Evolutionary conservation across 2,888 invertebrate genomes (phyloP), one percentile per base, ranked within the genome.

Genomic region (Caenorhabditis parvicauda): DNA sequence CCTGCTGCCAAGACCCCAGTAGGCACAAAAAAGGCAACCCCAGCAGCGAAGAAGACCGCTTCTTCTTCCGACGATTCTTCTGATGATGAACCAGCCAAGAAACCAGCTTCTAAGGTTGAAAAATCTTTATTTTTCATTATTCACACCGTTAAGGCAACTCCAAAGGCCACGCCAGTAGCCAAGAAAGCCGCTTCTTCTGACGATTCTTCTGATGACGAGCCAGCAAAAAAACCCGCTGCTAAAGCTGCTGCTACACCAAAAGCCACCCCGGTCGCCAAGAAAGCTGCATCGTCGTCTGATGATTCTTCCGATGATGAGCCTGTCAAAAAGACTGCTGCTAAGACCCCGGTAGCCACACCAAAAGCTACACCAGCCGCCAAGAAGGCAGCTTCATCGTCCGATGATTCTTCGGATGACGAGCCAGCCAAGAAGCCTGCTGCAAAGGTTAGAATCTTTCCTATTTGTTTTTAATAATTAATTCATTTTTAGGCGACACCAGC

Each of bases 341-440:
- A 70, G 14, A 39, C 57, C 29, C 57, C 51, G 14, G 32, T 45
- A 22, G 52, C 46, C 2, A 42, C 54, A 19, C 54, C 39, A 29
- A 59, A 54, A n/a, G 35, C n/a, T 32, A 44, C 37, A 27, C 45
- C 54, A 29, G 53, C 51, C 7, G 55, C 58, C 9, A 71, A 71
- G 59, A 64, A 64, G 32, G 57, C 57, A n/a, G 60, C 50, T 12
- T 48, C 53, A 2, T 57, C 58, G n/a, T 48, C 49, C n/a, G 62
- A 62, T 1, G 63, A 65, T 37, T 60, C 62, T 6, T 59, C 61
- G 3, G 66, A 70, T 14, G 64, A 61, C n/a, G 69, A 69, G 22
- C 50, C 49, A 5, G 44, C 45, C 41, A 61, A 64, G 48, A 63
- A 64, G 50, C 24, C 54, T n/a, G 59, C 54, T 25, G 54, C 50